Evolutionary conservation across 2,888 invertebrate genomes (phyloP).

Genomic region (Schizaphis graminum): DNA sequence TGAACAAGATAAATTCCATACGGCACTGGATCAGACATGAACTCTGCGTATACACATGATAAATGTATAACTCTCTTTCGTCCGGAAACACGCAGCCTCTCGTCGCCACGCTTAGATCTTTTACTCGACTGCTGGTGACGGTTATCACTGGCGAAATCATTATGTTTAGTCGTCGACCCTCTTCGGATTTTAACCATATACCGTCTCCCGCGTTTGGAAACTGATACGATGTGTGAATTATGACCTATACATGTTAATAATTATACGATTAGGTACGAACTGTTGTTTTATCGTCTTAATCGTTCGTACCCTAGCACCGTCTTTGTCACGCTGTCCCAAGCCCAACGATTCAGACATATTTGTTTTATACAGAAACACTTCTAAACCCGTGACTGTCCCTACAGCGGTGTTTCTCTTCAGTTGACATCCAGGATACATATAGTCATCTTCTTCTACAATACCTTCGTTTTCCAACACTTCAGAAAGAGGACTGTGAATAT

Average conservation of each 20-base stretch:
- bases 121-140: conserved; percentile 67
- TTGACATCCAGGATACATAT: conserved; percentile 67
- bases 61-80: conserved; percentile 67
- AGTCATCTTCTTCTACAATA: conserved; percentile 67
- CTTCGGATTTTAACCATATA: conserved; percentile 66
- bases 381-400: conserved; percentile 68
- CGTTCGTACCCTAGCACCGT: conserved; percentile 67
- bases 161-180: conserved; percentile 66
- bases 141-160: conserved; percentile 67
- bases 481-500: conserved; percentile 67
- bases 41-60: conserved; percentile 68
- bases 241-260: conserved; percentile 60
- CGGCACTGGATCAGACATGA: conserved; percentile 68
- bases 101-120: conserved; percentile 63
- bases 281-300: background rate
- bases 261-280: background rate
- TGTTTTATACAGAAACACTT: conserved; percentile 67
- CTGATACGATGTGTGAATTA: conserved; percentile 68
- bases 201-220: conserved; percentile 68
- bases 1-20: conserved; percentile 66
- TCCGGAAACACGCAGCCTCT: conserved; percentile 68
- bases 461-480: conserved; percentile 68
- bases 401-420: conserved; percentile 68
- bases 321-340: conserved; percentile 67
- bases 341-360: conserved; percentile 66